Base-by-base conservation (phyloP, 2,797 vertebrate genomes). In the Ceryle rudis region DNA sequence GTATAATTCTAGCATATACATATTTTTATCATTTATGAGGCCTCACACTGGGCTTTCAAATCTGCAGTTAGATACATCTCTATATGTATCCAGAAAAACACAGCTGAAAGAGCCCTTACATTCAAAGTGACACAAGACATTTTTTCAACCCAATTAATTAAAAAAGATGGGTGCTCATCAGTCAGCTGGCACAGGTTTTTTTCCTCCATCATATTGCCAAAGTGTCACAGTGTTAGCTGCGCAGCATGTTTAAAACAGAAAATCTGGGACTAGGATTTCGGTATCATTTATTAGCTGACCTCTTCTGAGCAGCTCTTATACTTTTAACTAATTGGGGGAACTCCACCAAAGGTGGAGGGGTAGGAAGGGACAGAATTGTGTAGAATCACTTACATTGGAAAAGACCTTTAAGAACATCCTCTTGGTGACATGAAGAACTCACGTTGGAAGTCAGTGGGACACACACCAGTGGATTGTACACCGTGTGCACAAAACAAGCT, bases 91-190 rank as follows among this genome's bases (percentile, higher is more conserved):
- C 96, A 94, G 93, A 94, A 96, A 96, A 90, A 90, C 62, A 8
- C 91, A 94, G 95, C 95, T 96, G 71, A 89, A 90, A 64, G 86
- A 94, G 89, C 86, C 94, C 94, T 84, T 95, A 78, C 96, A 95
- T 83, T 94, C 94, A 90, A 93, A 92, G 52, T 75, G 95, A 96
- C 97, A 96, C 71, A 20, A 96, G 88, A 90, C 86, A 74, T 75
- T 97, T 97, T 97, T 95, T 96, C 95, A 97, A 97, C 95, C 96
- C 95, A 97, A 97, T 97, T 97, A 97, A 97, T 98, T 97, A 98
- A 97, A 96, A 96, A 96, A 94, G 95, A 98, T 94, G 88, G 89
- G 89, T 93, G 94, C 89, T 95, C 97, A 97, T 97, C 97, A 96
- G 95, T 97, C 96, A 97, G 90, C 91, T 97, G 96, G 95, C 97